Evolutionary conservation across 2,113 vertebrate species (phyloP).

Genomic region (Chloebia gouldiae): DNA sequence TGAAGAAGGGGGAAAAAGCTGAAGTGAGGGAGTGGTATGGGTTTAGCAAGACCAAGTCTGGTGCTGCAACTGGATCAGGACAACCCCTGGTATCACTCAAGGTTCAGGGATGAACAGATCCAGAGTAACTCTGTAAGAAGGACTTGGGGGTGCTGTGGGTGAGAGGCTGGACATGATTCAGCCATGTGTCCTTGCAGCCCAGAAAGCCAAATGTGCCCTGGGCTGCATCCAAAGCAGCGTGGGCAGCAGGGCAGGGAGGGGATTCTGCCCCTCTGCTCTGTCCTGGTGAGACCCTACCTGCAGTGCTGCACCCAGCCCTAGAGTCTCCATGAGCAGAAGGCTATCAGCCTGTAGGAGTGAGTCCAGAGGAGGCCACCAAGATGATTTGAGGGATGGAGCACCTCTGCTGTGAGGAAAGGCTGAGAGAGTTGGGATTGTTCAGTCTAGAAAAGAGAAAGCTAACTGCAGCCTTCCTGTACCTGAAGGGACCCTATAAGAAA

Average conservation of each 20-base stretch:
- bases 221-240: rapidly evolving
- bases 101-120: neutral
- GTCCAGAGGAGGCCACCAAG: neutral
- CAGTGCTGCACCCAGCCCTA: neutral
- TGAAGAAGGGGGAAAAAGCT: neutral
- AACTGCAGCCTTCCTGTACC: neutral
- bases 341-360: neutral
- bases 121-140: neutral
- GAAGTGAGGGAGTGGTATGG: too few species aligned
- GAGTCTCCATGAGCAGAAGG: neutral
- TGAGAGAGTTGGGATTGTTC: neutral
- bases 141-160: neutral
- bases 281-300: neutral
- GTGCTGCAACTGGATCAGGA: neutral
- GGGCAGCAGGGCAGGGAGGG: neutral
- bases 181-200: neutral
- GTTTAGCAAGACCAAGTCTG: neutral
- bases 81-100: rapidly evolving
- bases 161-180: neutral
- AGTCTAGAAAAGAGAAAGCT: neutral
- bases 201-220: neutral
- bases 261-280: neutral
- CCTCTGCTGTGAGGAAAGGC: neutral
- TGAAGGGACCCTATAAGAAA: neutral
- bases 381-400: too few species aligned